A percentile compares a stretch with the other conserved stretches of the same genome.
These are phyloP conservation scores for Electrona antarctica DNA, from an alignment of 2,113 vertebrate genomes.

Conservation along the genomic window DNA sequence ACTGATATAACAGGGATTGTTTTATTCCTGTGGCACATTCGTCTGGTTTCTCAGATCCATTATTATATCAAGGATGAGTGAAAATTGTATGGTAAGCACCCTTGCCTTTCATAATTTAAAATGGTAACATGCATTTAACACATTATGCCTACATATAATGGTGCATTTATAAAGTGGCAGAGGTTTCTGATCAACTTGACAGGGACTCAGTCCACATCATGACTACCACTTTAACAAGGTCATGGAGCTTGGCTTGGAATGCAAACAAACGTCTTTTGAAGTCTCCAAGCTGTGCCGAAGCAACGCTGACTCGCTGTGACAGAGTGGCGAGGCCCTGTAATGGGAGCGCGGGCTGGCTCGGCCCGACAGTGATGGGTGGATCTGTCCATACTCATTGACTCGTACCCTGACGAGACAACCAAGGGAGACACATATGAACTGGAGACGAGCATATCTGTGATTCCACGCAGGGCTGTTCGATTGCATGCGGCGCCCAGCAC, in stretches of 20 bases:
- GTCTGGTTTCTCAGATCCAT: too few species aligned
- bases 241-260: not conserved
- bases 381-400: conserved; percentile 30
- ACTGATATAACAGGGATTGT: too few species aligned
- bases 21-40: too few species aligned
- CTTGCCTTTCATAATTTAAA: too few species aligned
- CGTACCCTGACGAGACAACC: conserved; percentile 12
- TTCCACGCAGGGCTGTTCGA: conserved; percentile 21
- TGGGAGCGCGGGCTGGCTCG: conserved; percentile 10
- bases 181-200: not conserved
- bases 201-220: not conserved
- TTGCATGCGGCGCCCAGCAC: conserved; percentile 13
- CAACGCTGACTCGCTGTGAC: conserved; percentile 4
- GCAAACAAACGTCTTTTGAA: not conserved
- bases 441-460: conserved; percentile 22
- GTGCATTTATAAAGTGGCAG: not conserved
- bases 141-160: not conserved
- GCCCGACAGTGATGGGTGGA: conserved; percentile 21
- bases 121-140: too few species aligned
- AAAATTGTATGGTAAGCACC: too few species aligned
- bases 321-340: conserved; percentile 19
- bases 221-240: not conserved
- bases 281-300: not conserved
- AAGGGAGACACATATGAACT: conserved; percentile 23
- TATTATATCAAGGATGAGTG: too few species aligned